These are phyloP conservation scores for Drosophila repletoides DNA, from an alignment of 1,140 invertebrate genomes.

Conservation along the genomic window DNA sequence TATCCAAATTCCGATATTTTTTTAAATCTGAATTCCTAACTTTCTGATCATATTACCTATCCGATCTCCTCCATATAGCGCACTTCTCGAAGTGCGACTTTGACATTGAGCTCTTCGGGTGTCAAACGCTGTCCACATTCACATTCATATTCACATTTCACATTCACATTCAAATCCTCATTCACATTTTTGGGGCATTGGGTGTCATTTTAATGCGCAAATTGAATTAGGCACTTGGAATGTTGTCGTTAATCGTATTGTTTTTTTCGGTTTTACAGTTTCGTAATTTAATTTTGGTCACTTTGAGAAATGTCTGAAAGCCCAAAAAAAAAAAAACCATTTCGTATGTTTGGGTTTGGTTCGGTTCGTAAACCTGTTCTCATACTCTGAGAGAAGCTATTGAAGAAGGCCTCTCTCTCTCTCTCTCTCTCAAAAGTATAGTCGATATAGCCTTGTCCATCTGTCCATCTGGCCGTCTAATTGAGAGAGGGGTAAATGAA, in stretches of 20 bases:
- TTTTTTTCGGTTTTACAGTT: conserved; percentile 7
- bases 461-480: no score
- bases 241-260: conserved; percentile 17
- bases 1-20: background rate
- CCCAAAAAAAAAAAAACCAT: no score
- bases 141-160: no score
- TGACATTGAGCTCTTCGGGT: conserved; percentile 60
- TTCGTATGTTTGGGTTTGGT: no score
- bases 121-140: conserved; percentile 44
- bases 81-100: conserved; percentile 33
- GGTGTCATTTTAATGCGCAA: conserved; percentile 51
- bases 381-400: no score
- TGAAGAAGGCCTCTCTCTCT: no score
- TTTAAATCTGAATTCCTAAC: no score
- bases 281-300: conserved; percentile 54
- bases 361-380: no score
- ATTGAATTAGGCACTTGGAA: conserved; percentile 61
- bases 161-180: conserved; percentile 19
- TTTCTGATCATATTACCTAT: background rate
- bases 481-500: no score
- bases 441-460: no score
- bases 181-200: background rate
- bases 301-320: conserved; percentile 2
- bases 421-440: no score
- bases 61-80: background rate